phyloP scores from a whole-genome alignment of 2,888 invertebrate genomes.

The Isoperla grammatica region DNA sequence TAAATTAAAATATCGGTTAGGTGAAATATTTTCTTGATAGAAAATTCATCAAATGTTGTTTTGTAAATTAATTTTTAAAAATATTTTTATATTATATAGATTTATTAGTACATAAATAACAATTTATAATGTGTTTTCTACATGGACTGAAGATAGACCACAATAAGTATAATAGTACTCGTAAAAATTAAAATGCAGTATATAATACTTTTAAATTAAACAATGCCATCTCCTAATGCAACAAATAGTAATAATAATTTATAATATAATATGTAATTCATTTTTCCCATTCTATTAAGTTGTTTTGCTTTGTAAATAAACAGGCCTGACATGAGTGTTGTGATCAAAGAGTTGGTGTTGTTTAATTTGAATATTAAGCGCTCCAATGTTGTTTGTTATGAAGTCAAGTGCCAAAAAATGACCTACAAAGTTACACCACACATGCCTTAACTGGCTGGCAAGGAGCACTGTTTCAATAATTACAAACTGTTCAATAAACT shows the following conservation, averaged over 20 bases:
- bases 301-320: neutral
- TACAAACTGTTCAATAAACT: conserved; percentile 13
- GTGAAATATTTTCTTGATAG: neutral
- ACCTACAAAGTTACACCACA: conserved; percentile 1
- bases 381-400: conserved; percentile 4
- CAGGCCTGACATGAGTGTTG: neutral
- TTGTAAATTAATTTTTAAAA: conserved; percentile 1
- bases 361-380: conserved; percentile 13
- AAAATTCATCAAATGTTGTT: conserved; percentile 5
- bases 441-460: neutral
- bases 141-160: conserved; percentile 7
- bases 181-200: neutral
- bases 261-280: neutral
- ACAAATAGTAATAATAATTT: conserved; percentile 5
- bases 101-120: conserved; percentile 1
- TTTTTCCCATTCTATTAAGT: conserved; percentile 3
- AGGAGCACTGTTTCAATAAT: conserved; percentile 1
- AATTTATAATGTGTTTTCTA: neutral
- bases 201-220: conserved; percentile 3
- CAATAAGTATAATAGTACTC: neutral
- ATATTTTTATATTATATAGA: neutral
- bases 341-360: conserved; percentile 8
- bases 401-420: conserved; percentile 16
- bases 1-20: neutral
- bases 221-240: conserved; percentile 9